Percentiles rank a stretch among this genome's conserved stretches.
phyloP scores from a whole-genome alignment of 2,113 vertebrate genomes.

The Xyliphius kryptos region DNA sequence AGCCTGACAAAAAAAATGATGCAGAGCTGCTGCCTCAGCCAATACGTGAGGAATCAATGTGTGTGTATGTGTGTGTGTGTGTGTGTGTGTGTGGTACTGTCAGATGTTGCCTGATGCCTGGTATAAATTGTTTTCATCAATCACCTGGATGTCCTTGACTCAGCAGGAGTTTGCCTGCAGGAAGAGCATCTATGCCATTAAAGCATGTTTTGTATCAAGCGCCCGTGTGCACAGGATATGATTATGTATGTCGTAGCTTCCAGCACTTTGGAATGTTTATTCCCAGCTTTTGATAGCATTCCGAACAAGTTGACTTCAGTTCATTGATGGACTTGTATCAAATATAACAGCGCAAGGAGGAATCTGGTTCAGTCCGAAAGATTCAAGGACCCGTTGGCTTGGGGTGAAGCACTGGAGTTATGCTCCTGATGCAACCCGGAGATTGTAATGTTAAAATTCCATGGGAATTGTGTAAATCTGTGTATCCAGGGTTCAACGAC shows the following conservation, averaged over 20 bases:
- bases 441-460: no score
- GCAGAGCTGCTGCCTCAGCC: slow-evolving; percentile 12
- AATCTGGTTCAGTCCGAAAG: not conserved
- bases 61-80: slow-evolving; percentile 19
- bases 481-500: no score
- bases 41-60: no score
- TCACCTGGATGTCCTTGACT: slow-evolving; percentile 54
- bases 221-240: slow-evolving; percentile 33
- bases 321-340: slow-evolving; percentile 7
- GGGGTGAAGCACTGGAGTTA: no score
- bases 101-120: slow-evolving; percentile 13
- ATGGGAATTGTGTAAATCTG: no score
- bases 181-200: slow-evolving; percentile 47
- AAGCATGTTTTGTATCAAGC: slow-evolving; percentile 55
- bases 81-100: no score
- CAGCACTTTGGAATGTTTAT: not conserved
- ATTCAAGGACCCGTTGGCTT: not conserved
- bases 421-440: no score
- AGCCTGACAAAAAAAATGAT: slow-evolving; percentile 15
- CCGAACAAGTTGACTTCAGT: not conserved
- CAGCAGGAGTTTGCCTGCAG: slow-evolving; percentile 50
- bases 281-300: no score
- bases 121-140: slow-evolving; percentile 61
- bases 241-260: slow-evolving; percentile 24
- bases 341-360: not conserved